Percentiles rank a stretch among this genome's conserved stretches.
Evolutionary conservation across 35 echinoderm and acorn worm genomes (phyloP).

Genomic region (Patiria miniata): DNA sequence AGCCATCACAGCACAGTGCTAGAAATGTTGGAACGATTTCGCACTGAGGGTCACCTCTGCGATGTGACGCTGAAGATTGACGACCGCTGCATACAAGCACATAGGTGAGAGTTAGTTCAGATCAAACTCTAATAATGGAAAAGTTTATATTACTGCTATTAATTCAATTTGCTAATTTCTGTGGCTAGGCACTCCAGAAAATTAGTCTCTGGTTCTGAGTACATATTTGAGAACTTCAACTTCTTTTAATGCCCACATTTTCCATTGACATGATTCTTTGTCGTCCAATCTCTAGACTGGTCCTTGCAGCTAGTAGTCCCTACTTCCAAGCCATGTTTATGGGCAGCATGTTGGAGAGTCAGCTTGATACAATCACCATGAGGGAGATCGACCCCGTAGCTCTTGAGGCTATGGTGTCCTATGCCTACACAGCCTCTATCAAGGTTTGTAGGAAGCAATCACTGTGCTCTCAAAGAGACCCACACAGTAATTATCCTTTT

Average conservation of each 20-base stretch:
- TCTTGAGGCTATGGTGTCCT: constrained; percentile 8
- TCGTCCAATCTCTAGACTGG: constrained; percentile 1
- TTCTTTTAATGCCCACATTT: not conserved
- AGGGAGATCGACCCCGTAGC: constrained; percentile 35
- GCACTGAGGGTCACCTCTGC: not conserved
- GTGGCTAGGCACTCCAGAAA: too few species aligned
- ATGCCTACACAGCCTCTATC: constrained; percentile 42
- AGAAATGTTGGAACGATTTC: constrained; percentile 9
- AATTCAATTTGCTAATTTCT: too few species aligned
- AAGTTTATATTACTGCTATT: too few species aligned
- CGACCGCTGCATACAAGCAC: not conserved
- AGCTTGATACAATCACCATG: constrained; percentile 2
- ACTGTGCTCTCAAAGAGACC: not conserved
- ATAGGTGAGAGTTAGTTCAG: not conserved
- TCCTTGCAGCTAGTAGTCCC: constrained; percentile 33
- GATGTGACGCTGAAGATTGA: constrained; percentile 9
- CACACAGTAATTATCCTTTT: constrained; percentile 5
- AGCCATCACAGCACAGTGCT: not conserved
- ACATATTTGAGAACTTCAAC: too few species aligned
- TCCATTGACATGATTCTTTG: not conserved
- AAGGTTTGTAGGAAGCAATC: not conserved
- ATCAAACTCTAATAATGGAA: too few species aligned
- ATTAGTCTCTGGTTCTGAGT: too few species aligned
- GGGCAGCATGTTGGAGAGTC: constrained; percentile 19
- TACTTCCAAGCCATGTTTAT: constrained; percentile 51